A percentile compares a stretch with the other conserved stretches of the same genome.
These are phyloP conservation scores for Morelia viridis DNA, from an alignment of 2,797 vertebrate genomes.

Conservation along the genomic window DNA sequence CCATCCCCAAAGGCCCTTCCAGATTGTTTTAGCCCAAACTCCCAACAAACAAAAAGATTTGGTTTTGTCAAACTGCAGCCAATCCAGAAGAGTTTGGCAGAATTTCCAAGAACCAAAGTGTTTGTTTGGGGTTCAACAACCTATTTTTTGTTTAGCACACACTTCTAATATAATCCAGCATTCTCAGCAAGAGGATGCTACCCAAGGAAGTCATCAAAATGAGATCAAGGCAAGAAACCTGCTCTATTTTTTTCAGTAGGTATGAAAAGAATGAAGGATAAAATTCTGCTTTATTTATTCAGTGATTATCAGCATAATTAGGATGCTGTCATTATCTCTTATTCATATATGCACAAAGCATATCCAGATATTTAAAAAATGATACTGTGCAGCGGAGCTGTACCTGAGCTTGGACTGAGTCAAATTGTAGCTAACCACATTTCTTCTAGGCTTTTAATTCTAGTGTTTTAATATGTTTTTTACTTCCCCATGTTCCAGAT, in stretches of 20 bases:
- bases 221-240: not conserved
- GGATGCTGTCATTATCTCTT: not conserved
- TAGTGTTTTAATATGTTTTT: not conserved
- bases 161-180: not conserved
- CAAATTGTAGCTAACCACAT: not conserved
- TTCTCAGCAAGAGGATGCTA: not conserved
- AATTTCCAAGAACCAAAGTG: not conserved
- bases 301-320: not conserved
- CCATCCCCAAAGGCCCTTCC: not conserved
- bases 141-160: not conserved
- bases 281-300: not conserved
- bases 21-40: not conserved
- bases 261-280: not conserved
- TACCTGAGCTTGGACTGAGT: not conserved
- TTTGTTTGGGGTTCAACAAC: not conserved
- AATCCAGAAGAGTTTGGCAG: not conserved
- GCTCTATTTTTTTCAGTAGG: not conserved
- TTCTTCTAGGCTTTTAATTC: not conserved
- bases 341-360: not conserved
- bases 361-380: not conserved
- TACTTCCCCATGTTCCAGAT: conserved; percentile 75
- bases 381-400: not conserved
- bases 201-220: not conserved
- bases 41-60: not conserved
- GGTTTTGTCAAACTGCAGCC: not conserved